Conservation (phyloP, 37 sponge, comb jelly and placozoan species). For the Ianthella basta region DNA sequence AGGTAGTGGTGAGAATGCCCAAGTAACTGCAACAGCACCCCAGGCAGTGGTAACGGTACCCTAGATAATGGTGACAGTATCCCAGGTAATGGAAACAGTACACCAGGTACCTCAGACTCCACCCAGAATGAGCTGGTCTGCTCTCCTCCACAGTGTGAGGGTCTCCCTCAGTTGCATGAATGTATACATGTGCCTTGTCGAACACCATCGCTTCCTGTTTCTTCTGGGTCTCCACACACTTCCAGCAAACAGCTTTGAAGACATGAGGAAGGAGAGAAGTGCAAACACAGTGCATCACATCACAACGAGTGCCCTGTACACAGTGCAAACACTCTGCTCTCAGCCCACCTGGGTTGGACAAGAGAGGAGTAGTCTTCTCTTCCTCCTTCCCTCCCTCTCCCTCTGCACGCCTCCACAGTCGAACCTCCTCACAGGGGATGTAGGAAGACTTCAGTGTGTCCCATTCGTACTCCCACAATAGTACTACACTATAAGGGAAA, state of each 20-base stretch:
- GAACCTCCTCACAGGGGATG: neutral
- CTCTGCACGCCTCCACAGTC: neutral
- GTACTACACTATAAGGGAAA: neutral
- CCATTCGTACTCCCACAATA: constrained; percentile 11
- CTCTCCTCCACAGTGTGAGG: neutral
- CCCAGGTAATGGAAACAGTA: too few relatives aligned
- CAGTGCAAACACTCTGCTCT: too few relatives aligned
- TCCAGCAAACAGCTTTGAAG: neutral
- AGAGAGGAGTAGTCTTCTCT: neutral
- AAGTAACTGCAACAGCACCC: too few relatives aligned
- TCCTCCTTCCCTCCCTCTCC: neutral
- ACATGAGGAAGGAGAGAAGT: neutral
- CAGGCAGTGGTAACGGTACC: too few relatives aligned
- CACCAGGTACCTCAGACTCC: constrained; percentile 15
- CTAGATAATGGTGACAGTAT: too few relatives aligned
- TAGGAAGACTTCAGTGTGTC: neutral
- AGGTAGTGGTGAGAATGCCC: too few relatives aligned
- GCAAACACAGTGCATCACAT: too few relatives aligned
- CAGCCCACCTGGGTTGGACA: too few relatives aligned
- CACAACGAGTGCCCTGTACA: too few relatives aligned
- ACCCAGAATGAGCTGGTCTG: neutral
- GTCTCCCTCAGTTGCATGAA: constrained; percentile 13
- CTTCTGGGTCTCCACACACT: neutral
- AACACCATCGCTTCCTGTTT: neutral
- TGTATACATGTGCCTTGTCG: neutral